phyloP scores from a whole-genome alignment of 2,888 invertebrate species.

The Tetramorium bicarinatum region DNA sequence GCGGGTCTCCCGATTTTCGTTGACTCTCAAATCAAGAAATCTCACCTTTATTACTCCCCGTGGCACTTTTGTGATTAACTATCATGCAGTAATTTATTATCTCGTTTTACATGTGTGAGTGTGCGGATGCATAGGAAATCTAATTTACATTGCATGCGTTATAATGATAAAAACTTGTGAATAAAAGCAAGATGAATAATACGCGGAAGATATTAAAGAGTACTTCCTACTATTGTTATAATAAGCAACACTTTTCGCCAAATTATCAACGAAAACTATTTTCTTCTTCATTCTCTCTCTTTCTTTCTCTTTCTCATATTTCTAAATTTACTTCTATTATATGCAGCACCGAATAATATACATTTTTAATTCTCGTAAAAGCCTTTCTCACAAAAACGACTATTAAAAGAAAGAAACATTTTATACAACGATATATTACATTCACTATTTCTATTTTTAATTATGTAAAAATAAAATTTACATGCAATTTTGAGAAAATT shows the following conservation, averaged over 20 bases:
- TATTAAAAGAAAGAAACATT: constrained; percentile 13
- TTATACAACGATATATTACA: constrained; percentile 3
- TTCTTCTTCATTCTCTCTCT: too few relatives aligned
- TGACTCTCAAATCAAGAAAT: constrained; percentile 30
- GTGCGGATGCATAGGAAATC: constrained; percentile 1
- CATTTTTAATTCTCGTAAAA: constrained; percentile 39
- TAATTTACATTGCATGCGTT: constrained; percentile 26
- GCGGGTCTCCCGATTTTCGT: constrained; percentile 34
- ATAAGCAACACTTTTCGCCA: background rate
- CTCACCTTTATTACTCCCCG: constrained; percentile 47
- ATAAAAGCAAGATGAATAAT: constrained; percentile 1
- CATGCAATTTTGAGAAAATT: background rate
- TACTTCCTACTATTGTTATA: background rate
- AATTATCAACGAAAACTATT: background rate
- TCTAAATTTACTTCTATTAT: constrained; percentile 22
- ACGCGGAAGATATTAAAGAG: background rate
- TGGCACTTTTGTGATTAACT: constrained; percentile 29
- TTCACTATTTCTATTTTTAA: constrained; percentile 25
- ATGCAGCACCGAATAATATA: background rate
- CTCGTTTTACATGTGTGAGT: constrained; percentile 30
- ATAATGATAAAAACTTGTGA: background rate
- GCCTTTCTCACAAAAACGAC: background rate
- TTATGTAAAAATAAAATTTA: background rate
- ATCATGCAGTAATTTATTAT: constrained; percentile 40
- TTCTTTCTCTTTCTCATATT: background rate